Evolutionary conservation across 23 tunicate species (phyloP), one percentile per base, ranked within the genome.

Genomic region (Trididemnum nubilum): DNA sequence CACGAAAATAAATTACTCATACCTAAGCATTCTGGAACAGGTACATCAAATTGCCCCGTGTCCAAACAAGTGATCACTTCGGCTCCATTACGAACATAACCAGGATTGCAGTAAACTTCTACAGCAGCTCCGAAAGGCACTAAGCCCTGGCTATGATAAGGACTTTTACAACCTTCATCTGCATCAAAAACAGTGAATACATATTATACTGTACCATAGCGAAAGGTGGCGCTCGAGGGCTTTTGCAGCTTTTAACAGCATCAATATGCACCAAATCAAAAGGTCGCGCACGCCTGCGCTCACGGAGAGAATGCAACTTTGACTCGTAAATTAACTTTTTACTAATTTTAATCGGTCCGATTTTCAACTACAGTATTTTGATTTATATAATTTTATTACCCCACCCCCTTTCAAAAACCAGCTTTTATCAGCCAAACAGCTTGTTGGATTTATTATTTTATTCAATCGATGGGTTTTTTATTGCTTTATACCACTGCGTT

Each of bases 41-140:
- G 36, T 1, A 54, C 79, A 40, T 83, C 83, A 69, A 93, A 93
- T 54, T 70, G 63, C 2, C 98, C 98, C 58, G 74, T 71, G 12
- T 87, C 85, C 65, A 83, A 59, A 73, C 98, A 93, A 0, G 79
- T 80, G 24, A 93, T 75, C 28, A 54, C 35, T 35, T 78, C 84
- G 0, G 92, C 73, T 19, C 98, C 98, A 23, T 64, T 72, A 35
- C 87, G 84, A 30, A 81, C 39, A 80, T 65, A 87, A 32, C 98
- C 98, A 34, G 51, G 73, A 0, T 60, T 65, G 71, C 98, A 93
- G 19, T 34, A 80, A 5, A 93, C 69, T 88, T 88, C 84, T 33
- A 93, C 51, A 22, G 85, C 74, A 7, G 91, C 93, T n/a, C 98
- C 98, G 65, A 78, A 93, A 19, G 98, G 98, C 0, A 93, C 88